phyloP scores from a whole-genome alignment of 2,113 vertebrate species.

The Lates calcarifer region DNA sequence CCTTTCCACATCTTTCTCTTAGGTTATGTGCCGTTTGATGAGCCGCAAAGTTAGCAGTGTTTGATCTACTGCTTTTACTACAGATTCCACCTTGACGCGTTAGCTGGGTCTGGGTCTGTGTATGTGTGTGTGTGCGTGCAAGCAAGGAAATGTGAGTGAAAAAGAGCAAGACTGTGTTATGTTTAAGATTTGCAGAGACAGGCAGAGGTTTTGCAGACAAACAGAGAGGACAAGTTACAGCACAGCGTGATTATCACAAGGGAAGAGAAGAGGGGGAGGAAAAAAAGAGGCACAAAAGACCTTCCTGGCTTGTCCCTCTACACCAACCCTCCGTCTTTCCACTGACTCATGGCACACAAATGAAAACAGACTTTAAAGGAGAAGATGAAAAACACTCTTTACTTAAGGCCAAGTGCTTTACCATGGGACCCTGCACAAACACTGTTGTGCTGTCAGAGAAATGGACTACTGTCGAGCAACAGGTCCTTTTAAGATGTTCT shows the following conservation, averaged over 20 bases:
- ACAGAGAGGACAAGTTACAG: constrained; percentile 73
- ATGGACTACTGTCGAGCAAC: constrained; percentile 59
- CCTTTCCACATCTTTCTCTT: constrained; percentile 49
- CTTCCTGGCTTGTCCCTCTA: constrained; percentile 65
- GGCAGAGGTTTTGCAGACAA: constrained; percentile 69
- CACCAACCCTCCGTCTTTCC: constrained; percentile 65
- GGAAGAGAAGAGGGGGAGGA: constrained; percentile 27
- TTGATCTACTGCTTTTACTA: constrained; percentile 56
- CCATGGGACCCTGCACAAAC: constrained; percentile 63
- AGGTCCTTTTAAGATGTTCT: constrained; percentile 37
- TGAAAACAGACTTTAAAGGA: constrained; percentile 77
- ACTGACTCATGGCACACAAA: constrained; percentile 76
- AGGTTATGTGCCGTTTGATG: constrained; percentile 54
- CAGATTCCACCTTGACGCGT: constrained; percentile 41
- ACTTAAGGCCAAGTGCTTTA: constrained; percentile 69
- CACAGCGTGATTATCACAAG: constrained; percentile 74
- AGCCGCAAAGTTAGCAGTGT: constrained; percentile 28
- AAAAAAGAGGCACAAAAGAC: constrained; percentile 63
- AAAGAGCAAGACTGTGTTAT: constrained; percentile 36
- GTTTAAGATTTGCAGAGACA: constrained; percentile 68
- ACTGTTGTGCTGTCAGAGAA: constrained; percentile 54
- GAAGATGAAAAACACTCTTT: constrained; percentile 71
- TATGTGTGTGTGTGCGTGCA: not conserved
- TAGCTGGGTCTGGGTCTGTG: not conserved
- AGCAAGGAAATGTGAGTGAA: constrained; percentile 9